Conservation (phyloP, 2,888 invertebrate genomes). For the Orthosia gothica region DNA sequence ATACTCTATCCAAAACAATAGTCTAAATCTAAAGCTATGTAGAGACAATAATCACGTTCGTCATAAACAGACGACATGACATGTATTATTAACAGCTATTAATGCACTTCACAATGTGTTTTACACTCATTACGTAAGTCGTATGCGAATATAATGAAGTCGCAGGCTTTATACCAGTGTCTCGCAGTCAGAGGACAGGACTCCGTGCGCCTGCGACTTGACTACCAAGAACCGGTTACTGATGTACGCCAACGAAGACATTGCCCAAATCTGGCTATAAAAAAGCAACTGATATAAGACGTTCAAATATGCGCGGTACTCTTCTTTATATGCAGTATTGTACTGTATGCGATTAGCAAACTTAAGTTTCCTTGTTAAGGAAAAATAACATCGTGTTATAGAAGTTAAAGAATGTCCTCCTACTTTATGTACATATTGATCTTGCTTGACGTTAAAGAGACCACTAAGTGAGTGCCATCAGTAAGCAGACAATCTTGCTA, state of each 20-base stretch:
- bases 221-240: conserved; percentile 51
- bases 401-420: conserved; percentile 7
- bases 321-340: conserved; percentile 20
- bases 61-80: conserved; percentile 27
- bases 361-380: conserved; percentile 10
- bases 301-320: conserved; percentile 22
- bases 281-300: conserved; percentile 20
- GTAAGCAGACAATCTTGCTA: background rate
- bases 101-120: conserved; percentile 53
- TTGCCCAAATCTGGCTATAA: conserved; percentile 50
- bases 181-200: conserved; percentile 23
- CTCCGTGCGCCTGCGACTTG: conserved; percentile 7
- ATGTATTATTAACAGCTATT: conserved; percentile 58
- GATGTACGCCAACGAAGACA: conserved; percentile 49
- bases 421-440: background rate
- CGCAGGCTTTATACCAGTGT: conserved; percentile 3
- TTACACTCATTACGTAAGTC: conserved; percentile 38
- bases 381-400: conserved; percentile 12
- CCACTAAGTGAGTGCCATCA: background rate
- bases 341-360: conserved; percentile 14
- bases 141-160: conserved; percentile 16
- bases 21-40: conserved; percentile 25
- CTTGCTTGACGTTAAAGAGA: background rate
- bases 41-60: conserved; percentile 29
- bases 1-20: background rate